Base-by-base conservation (phyloP, 2,113 vertebrate genomes). In the Boulengeromyrus knoepffleri region DNA sequence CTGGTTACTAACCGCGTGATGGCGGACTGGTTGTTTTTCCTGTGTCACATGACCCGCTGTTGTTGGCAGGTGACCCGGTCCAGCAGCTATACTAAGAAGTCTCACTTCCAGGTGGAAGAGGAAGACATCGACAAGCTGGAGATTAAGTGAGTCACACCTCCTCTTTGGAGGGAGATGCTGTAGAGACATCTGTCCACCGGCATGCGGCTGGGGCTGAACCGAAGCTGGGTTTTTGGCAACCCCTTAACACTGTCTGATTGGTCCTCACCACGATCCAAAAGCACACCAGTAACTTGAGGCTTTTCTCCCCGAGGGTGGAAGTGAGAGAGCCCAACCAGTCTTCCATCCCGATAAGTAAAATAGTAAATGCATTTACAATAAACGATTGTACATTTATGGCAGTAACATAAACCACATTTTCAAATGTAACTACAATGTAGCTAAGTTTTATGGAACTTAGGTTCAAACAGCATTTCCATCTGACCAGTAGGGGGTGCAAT, bases 41-140 rank as follows among this genome's bases (percentile, higher is more conserved):
- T 19, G 5, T 80, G 74, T 80, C 74, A 80, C 74, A 80, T 80
- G 74, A 80, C 15, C 87, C 56, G 52, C 56, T 31, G 31, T 87
- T 13, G 31, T 88, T 88, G 56, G 45, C 92, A 99, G 98, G 97
- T 99, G 90, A 98, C 98, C 58, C 96, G 98, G 88, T 96, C 97
- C 90, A 98, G 97, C 95, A 99, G 97, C 95, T 99, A 99, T 90
- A 97, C 97, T 53, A 99, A 97, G 92, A 99, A 98, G 91, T 98
- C 98, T 84, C 96, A 99, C 92, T 99, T 99, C 94, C 98, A 98
- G 83, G 98, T 99, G 88, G 98, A 99, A 94, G 98, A 99, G 91
- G 98, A 99, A 90, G 98, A 99, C 95, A 98, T 99, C 90, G 98
- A 99, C 95, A 99, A 99, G 93, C 95, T 99, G 77, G 98, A 99